Evolutionary conservation across 92 coral and sea anemone species (phyloP).

Genomic region (Paragorgia papillata): DNA sequence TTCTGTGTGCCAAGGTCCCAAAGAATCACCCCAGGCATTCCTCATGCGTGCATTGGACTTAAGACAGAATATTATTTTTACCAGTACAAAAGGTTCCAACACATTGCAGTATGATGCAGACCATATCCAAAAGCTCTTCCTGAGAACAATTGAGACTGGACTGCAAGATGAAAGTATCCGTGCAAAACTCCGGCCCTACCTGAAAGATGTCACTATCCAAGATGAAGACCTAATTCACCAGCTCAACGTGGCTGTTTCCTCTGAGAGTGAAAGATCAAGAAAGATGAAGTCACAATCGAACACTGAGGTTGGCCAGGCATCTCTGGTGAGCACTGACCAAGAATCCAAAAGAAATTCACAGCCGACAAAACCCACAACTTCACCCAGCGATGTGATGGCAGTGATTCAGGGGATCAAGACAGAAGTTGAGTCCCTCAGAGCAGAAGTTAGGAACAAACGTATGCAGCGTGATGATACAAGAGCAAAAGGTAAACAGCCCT

Average conservation of each 20-base stretch:
- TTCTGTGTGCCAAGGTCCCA: conserved; percentile 51
- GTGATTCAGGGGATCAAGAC: too few relatives aligned
- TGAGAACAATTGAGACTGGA: conserved; percentile 58
- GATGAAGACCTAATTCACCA: conserved; percentile 64
- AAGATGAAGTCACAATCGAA: neutral
- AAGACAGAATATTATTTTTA: conserved; percentile 50
- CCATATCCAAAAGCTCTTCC: conserved; percentile 50
- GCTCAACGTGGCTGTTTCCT: conserved; percentile 57
- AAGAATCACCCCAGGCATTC: conserved; percentile 63
- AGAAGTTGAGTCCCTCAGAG: conserved; percentile 26
- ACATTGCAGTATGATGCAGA: conserved; percentile 55
- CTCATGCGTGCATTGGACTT: conserved; percentile 62
- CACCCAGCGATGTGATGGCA: too few relatives aligned
- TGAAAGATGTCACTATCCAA: conserved; percentile 42
- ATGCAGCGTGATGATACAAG: too few relatives aligned
- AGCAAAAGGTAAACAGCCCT: too few relatives aligned
- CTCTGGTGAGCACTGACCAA: too few relatives aligned
- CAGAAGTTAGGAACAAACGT: too few relatives aligned
- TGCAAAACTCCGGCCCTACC: conserved; percentile 55
- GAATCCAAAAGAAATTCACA: too few relatives aligned
- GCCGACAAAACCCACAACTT: too few relatives aligned
- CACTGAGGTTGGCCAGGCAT: too few relatives aligned
- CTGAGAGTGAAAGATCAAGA: conserved; percentile 17
- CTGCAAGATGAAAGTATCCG: conserved; percentile 55
- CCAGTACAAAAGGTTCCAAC: conserved; percentile 45